Evolutionary conservation across 2,113 vertebrate genomes (phyloP).

Genomic region (Catharus bicknelli): DNA sequence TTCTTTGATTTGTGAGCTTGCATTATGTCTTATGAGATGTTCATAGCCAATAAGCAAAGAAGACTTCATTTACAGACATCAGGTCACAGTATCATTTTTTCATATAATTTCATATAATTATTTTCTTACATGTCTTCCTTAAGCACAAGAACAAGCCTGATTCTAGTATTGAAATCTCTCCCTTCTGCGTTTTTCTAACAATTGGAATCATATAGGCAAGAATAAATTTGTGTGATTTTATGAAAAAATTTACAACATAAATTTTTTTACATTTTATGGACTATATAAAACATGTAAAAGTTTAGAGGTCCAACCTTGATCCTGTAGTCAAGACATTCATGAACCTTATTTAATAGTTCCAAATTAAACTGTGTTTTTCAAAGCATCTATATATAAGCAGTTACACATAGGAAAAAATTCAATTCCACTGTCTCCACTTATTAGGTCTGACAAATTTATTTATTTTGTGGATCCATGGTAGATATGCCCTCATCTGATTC

Average conservation of each 20-base stretch:
- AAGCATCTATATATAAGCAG: not conserved
- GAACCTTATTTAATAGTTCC: not conserved
- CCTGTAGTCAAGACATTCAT: not conserved
- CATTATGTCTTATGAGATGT: not conserved
- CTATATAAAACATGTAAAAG: not conserved
- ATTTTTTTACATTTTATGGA: rapidly evolving
- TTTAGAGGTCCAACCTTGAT: not conserved
- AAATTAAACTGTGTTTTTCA: not conserved
- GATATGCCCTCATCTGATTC: constrained; percentile 12
- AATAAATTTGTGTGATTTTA: not conserved
- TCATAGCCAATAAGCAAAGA: not conserved
- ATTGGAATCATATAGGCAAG: not conserved
- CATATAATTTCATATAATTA: not conserved
- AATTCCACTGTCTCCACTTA: not conserved
- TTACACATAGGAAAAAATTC: not conserved
- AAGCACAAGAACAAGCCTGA: not conserved
- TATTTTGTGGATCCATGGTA: constrained; percentile 1
- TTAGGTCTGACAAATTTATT: not conserved
- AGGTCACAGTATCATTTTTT: not conserved
- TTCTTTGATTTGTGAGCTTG: not conserved
- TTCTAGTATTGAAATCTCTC: not conserved
- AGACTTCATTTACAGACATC: not conserved
- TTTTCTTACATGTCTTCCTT: not conserved
- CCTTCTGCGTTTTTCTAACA: not conserved
- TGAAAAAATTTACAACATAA: not conserved